These are phyloP conservation scores for Hylaeus volcanicus DNA, from an alignment of 1,140 invertebrate genomes.

Conservation along the genomic window DNA sequence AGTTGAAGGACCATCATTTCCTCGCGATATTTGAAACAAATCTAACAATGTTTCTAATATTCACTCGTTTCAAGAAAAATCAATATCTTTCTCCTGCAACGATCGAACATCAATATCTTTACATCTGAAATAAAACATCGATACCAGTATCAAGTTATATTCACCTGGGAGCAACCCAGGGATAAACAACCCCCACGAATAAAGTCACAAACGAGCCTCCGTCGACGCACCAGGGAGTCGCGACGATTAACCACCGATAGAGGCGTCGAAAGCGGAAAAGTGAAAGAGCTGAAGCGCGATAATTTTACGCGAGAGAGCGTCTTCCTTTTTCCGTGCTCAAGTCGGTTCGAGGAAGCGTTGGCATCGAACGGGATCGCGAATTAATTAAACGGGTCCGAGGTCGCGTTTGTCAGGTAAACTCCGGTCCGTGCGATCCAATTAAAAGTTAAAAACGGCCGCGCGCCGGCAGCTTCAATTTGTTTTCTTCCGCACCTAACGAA, in stretches of 20 bases:
- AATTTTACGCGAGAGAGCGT: neutral
- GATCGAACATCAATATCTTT: too few species aligned
- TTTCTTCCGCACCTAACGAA: constrained; percentile 44
- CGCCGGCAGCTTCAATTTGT: constrained; percentile 40
- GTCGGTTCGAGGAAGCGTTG: neutral
- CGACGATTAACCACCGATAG: neutral
- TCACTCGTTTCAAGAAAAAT: too few species aligned
- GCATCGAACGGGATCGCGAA: constrained; percentile 35
- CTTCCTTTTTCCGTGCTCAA: neutral
- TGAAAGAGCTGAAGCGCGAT: neutral
- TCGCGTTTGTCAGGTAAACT: constrained; percentile 9
- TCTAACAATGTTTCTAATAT: too few species aligned
- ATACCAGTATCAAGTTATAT: too few species aligned
- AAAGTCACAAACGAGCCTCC: too few species aligned
- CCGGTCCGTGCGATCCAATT: constrained; percentile 54
- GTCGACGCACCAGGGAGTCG: neutral
- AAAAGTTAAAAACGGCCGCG: constrained; percentile 59
- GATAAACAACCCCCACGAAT: too few species aligned
- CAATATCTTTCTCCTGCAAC: too few species aligned
- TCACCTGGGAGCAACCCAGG: too few species aligned
- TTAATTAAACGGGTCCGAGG: constrained; percentile 49
- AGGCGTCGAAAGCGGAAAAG: neutral
- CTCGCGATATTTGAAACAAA: too few species aligned
- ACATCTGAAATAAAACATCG: too few species aligned
- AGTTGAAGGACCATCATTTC: too few species aligned